phyloP scores from a whole-genome alignment of 2,113 vertebrate genomes.

The Erpornis zantholeuca region DNA sequence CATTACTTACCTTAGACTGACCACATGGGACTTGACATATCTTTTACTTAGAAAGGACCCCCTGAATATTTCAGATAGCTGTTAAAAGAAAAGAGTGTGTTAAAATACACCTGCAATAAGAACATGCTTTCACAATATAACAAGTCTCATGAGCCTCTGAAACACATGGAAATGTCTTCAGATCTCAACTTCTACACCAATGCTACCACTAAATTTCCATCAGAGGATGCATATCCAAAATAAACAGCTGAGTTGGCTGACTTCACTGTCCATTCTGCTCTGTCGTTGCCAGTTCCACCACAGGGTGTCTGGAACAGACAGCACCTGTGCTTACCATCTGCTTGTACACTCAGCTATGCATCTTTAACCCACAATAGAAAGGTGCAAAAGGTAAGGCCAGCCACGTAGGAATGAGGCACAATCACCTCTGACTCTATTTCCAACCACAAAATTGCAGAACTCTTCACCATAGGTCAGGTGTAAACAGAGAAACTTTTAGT shows the following conservation, averaged over 20 bases:
- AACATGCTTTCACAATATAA: neutral
- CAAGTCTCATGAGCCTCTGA: neutral
- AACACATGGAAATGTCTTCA: neutral
- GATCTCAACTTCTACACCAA: neutral
- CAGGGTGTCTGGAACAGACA: neutral
- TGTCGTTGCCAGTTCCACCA: neutral
- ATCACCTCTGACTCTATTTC: neutral
- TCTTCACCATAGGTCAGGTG: neutral
- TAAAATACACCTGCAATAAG: neutral
- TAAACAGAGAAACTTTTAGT: neutral
- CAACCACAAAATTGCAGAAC: neutral
- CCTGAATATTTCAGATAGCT: slow-evolving; percentile 67
- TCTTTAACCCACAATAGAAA: neutral
- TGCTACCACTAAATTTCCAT: neutral
- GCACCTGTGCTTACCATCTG: neutral
- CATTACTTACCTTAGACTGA: slow-evolving; percentile 67
- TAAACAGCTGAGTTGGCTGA: neutral
- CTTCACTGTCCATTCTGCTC: neutral
- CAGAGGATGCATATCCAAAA: neutral
- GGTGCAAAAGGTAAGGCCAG: neutral
- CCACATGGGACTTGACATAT: slow-evolving; percentile 61
- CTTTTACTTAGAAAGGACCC: slow-evolving; percentile 59
- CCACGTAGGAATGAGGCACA: neutral
- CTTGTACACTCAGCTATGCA: neutral
- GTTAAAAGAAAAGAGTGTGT: slow-evolving; percentile 28